Evolutionary conservation across 2,888 invertebrate genomes (phyloP), one percentile per base, ranked within the genome.

Genomic region (Drosophila anceps): DNA sequence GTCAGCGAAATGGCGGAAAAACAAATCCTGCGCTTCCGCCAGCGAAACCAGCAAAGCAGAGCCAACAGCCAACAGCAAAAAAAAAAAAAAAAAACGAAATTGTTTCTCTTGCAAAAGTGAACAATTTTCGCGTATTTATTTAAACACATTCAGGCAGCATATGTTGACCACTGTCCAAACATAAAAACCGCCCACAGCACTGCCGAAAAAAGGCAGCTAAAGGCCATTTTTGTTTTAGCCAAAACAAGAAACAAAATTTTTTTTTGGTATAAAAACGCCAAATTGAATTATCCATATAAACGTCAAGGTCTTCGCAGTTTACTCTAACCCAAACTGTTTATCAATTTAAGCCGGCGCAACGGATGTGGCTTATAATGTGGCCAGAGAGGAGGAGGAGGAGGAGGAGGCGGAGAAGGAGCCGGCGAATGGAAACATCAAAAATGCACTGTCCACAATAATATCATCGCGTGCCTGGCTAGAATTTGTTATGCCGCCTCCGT

Each of bases 21-120:
- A 92, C 92, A 92, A 92, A 92, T 92, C 91, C 91, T 82, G 88
- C 73, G 81, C 84, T 91, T 92, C 92, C 92, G 92, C 89, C 85
- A 60, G 58, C 69, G 60, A 73, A 79, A 61, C 72, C 70, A 84
- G 4, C 35, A 35, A 58, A 60, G 55, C 71, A 43, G 33, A 43
- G 44, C 27, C 46, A 58, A 15, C 15, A 12, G 31, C n/a, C 12
- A 20, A 39, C 62, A 69, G 69, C 54, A 55, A 51, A 18, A 43
- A 24, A 24, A 4, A 24, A 24, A 24, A 24, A 24, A 24, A 4
- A 24, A 24, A 24, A n/a, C n/a, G n/a, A n/a, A 35, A 20, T 59
- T 76, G 60, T 58, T 78, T 79, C 57, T 77, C 68, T 80, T 68
- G 76, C 79, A 81, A 84, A 81, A 81, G 88, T 88, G 84, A 82